Evolutionary conservation across 2,888 invertebrate species (phyloP).

Genomic region (Caenorhabditis virilis): DNA sequence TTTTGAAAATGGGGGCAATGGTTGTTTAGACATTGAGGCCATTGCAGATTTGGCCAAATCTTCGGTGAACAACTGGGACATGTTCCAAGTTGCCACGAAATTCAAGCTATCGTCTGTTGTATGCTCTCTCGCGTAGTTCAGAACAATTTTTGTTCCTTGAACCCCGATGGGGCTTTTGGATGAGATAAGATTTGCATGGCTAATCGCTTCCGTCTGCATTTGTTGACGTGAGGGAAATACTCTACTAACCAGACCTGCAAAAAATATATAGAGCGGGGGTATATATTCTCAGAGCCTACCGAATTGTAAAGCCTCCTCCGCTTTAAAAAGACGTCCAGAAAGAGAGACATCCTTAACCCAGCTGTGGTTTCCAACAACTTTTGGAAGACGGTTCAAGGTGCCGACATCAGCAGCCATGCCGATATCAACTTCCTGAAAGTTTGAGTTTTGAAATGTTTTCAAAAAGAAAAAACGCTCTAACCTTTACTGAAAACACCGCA

Average conservation of each 20-base stretch:
- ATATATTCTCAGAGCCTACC: slow-evolving; percentile 15
- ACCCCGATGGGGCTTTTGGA: slow-evolving; percentile 90
- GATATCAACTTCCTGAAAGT: slow-evolving; percentile 74
- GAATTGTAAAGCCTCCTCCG: slow-evolving; percentile 72
- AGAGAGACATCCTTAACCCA: slow-evolving; percentile 60
- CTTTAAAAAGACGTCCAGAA: slow-evolving; percentile 82
- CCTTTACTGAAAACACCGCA: slow-evolving; percentile 88
- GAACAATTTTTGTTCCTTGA: slow-evolving; percentile 82
- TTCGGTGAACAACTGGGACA: slow-evolving; percentile 85
- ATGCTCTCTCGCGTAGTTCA: slow-evolving; percentile 85
- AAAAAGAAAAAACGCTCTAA: slow-evolving; percentile 35
- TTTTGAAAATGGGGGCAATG: slow-evolving; percentile 35
- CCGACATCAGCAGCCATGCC: slow-evolving; percentile 97
- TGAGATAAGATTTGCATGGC: slow-evolving; percentile 81
- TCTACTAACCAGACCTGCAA: slow-evolving; percentile 39
- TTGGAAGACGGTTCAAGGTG: slow-evolving; percentile 87
- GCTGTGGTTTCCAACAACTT: slow-evolving; percentile 69
- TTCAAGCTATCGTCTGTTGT: slow-evolving; percentile 81
- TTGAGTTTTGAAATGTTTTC: not conserved
- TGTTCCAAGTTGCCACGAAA: slow-evolving; percentile 76
- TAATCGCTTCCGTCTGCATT: slow-evolving; percentile 54
- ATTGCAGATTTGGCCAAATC: slow-evolving; percentile 80
- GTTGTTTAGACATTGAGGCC: slow-evolving; percentile 71
- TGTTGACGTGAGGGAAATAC: slow-evolving; percentile 37
- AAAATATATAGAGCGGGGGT: not conserved